Evolutionary conservation across 2,113 vertebrate genomes (phyloP).

Genomic region (Lipotes vexillifer): DNA sequence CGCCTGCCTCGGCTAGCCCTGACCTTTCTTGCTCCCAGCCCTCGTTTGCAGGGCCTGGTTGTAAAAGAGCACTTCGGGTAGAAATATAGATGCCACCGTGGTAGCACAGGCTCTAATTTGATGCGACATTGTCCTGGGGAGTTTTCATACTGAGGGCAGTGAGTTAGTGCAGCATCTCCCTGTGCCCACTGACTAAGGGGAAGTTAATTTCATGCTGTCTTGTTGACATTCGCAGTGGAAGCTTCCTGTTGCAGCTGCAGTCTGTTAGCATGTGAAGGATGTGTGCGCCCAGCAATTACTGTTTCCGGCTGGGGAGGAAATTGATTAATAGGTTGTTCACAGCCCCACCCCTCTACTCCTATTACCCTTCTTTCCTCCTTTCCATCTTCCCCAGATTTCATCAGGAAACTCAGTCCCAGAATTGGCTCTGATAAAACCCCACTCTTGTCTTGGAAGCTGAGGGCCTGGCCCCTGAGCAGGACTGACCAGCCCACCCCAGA

Average conservation of each 20-base stretch:
- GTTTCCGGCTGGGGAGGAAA: conserved; percentile 38
- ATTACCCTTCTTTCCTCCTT: neutral
- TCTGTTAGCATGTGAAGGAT: conserved; percentile 73
- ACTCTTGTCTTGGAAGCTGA: neutral
- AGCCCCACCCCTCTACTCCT: neutral
- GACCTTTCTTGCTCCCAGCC: conserved; percentile 75
- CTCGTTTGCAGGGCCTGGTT: conserved; percentile 72
- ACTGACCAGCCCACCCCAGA: neutral
- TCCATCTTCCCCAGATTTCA: neutral
- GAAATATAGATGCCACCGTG: conserved; percentile 62
- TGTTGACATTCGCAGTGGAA: conserved; percentile 79
- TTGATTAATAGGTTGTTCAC: conserved; percentile 56
- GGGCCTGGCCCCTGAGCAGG: neutral
- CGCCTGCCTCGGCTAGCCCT: conserved; percentile 50
- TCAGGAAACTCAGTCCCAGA: neutral
- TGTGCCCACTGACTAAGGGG: conserved; percentile 74
- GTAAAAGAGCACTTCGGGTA: conserved; percentile 57
- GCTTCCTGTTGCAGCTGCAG: conserved; percentile 71
- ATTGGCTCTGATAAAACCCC: neutral
- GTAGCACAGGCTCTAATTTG: conserved; percentile 36
- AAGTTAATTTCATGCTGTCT: conserved; percentile 82
- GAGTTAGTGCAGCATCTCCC: conserved; percentile 72
- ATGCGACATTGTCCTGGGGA: conserved; percentile 61
- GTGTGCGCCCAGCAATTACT: conserved; percentile 52
- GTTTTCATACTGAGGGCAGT: conserved; percentile 75